These are phyloP conservation scores for Listronotus oregonensis DNA, from an alignment of 1,140 invertebrate species.

Conservation along the genomic window DNA sequence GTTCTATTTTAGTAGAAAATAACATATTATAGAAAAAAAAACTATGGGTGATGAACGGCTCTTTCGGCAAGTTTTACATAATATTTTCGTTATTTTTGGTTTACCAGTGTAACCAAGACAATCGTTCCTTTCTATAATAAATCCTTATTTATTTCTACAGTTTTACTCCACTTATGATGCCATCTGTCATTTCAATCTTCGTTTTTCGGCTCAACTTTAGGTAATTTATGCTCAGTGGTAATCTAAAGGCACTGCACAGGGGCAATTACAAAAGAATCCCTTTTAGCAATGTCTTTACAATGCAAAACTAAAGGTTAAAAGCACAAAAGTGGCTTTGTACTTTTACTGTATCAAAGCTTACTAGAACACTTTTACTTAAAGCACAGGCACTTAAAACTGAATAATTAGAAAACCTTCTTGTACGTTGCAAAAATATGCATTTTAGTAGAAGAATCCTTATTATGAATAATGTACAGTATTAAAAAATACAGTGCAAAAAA, in stretches of 20 bases:
- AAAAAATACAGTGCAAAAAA: too few species aligned
- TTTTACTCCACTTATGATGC: too few species aligned
- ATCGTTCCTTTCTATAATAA: too few species aligned
- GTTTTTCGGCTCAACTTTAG: too few species aligned
- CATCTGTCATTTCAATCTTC: too few species aligned
- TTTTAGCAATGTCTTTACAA: constrained; percentile 29
- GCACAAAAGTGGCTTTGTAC: constrained; percentile 34
- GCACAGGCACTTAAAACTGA: constrained; percentile 26
- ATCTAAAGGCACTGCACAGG: constrained; percentile 14
- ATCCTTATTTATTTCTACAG: too few species aligned
- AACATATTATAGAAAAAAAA: too few species aligned
- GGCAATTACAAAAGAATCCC: constrained; percentile 31
- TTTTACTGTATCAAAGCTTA: constrained; percentile 32
- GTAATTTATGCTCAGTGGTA: constrained; percentile 18
- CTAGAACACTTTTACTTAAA: constrained; percentile 23
- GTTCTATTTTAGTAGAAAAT: too few species aligned
- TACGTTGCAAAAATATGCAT: constrained; percentile 4
- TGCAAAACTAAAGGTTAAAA: constrained; percentile 35
- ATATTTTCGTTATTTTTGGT: too few species aligned
- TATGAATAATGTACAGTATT: constrained; percentile 3
- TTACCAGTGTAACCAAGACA: too few species aligned
- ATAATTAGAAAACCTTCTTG: constrained; percentile 29
- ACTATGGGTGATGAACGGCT: too few species aligned
- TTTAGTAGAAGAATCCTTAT: not conserved
- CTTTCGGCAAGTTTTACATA: too few species aligned